Conservation (phyloP, 2,113 vertebrate species). For the Emydocephalus ijimae region DNA sequence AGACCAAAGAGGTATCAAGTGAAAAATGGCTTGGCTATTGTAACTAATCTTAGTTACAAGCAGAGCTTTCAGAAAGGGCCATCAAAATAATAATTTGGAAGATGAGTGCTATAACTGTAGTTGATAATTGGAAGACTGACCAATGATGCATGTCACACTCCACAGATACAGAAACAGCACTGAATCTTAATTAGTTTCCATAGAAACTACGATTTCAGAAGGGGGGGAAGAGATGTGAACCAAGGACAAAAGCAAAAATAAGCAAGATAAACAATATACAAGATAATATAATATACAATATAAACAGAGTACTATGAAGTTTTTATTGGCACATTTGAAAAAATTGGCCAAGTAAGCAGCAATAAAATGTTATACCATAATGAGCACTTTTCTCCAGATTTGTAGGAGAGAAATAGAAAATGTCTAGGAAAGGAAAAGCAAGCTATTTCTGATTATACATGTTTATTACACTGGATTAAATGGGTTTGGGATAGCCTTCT, state of each 20-base stretch:
- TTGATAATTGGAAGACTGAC: not conserved
- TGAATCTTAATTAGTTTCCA: slow-evolving; percentile 16
- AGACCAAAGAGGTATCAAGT: not conserved
- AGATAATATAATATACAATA: too few relatives aligned
- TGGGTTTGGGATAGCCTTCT: not conserved
- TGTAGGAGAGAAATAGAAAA: slow-evolving; percentile 16
- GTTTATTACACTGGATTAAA: not conserved
- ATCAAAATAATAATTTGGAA: not conserved
- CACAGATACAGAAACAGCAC: slow-evolving; percentile 6
- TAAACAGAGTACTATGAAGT: not conserved
- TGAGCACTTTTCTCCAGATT: slow-evolving; percentile 22
- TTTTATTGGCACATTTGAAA: slow-evolving; percentile 16
- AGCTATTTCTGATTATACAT: slow-evolving; percentile 2
- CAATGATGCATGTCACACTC: not conserved
- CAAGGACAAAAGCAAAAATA: not conserved
- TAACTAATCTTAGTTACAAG: not conserved
- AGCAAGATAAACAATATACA: slow-evolving; percentile 5
- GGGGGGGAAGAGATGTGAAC: slow-evolving; percentile 5
- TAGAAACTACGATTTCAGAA: not conserved
- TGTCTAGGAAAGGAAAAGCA: slow-evolving; percentile 19
- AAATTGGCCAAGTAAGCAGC: slow-evolving; percentile 21
- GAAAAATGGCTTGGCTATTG: not conserved
- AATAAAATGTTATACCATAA: slow-evolving; percentile 19
- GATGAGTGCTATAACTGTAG: not conserved
- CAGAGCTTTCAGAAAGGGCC: accelerated